These are phyloP conservation scores for Urocyon cinereoargenteus DNA, from an alignment of 2,797 vertebrate genomes.

Conservation along the genomic window DNA sequence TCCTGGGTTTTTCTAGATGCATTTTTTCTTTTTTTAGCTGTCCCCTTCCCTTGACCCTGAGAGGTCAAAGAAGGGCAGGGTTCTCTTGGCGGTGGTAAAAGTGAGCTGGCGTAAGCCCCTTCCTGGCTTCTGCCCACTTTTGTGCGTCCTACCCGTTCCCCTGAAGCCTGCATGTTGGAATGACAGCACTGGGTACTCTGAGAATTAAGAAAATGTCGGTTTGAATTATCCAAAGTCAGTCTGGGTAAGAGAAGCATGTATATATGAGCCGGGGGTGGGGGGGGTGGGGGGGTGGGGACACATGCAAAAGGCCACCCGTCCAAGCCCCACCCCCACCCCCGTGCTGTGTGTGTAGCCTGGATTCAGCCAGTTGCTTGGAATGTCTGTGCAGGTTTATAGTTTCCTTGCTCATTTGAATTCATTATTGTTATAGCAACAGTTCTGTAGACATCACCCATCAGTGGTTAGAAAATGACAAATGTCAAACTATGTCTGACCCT, in stretches of 20 bases:
- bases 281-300: too few species aligned
- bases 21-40: not conserved
- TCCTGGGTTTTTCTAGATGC: not conserved
- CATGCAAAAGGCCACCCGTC: conserved; percentile 22
- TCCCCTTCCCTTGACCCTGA: not conserved
- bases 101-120: not conserved
- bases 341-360: not conserved
- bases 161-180: not conserved
- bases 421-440: conserved; percentile 68
- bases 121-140: not conserved
- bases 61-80: not conserved
- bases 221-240: not conserved
- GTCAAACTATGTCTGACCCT: conserved; percentile 85
- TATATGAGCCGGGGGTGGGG: conserved; percentile 47
- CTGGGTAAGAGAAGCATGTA: conserved; percentile 5
- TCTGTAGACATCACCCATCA: conserved; percentile 80
- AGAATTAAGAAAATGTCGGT: conserved; percentile 50
- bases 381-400: conserved; percentile 64
- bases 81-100: not conserved
- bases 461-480: conserved; percentile 87
- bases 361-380: not conserved
- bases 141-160: not conserved
- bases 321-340: not conserved
- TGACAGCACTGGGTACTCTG: not conserved
- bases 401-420: conserved; percentile 72